phyloP scores from a whole-genome alignment of 2,888 invertebrate species.

The Phyto melanocephala region DNA sequence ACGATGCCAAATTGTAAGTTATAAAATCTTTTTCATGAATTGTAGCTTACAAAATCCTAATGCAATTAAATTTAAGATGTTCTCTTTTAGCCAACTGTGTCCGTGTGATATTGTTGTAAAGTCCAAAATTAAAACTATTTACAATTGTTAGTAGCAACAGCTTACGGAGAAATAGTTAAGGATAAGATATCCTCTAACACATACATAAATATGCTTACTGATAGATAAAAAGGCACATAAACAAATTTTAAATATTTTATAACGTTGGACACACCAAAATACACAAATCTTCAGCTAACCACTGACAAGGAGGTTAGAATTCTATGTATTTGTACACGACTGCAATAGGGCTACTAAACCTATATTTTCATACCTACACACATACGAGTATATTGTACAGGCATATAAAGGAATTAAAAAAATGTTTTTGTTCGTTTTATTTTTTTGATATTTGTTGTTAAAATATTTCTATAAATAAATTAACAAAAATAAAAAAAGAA shows the following conservation, averaged over 20 bases:
- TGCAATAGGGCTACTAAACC: no score
- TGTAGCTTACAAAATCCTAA: no score
- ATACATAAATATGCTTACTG: not conserved
- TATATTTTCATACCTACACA: no score
- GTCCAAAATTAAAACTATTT: constrained; percentile 54
- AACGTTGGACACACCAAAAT: not conserved
- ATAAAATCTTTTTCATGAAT: no score
- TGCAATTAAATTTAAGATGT: no score
- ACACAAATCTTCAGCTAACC: constrained; percentile 12
- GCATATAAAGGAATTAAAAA: not conserved
- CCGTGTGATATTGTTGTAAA: constrained; percentile 28
- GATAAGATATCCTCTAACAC: not conserved
- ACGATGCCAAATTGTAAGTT: no score
- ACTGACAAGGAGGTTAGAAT: constrained; percentile 19
- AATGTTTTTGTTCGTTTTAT: constrained; percentile 10
- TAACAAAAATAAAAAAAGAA: no score
- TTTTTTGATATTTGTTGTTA: not conserved
- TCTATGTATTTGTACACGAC: constrained; percentile 10
- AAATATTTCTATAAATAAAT: no score
- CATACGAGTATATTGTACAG: not conserved
- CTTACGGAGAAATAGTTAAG: constrained; percentile 12
- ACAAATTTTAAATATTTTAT: no score
- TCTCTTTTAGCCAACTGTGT: not conserved
- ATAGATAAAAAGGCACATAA: not conserved
- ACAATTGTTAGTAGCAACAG: constrained; percentile 48